Evolutionary conservation across 2,888 invertebrate genomes (phyloP).

Genomic region (Ischnura elegans): DNA sequence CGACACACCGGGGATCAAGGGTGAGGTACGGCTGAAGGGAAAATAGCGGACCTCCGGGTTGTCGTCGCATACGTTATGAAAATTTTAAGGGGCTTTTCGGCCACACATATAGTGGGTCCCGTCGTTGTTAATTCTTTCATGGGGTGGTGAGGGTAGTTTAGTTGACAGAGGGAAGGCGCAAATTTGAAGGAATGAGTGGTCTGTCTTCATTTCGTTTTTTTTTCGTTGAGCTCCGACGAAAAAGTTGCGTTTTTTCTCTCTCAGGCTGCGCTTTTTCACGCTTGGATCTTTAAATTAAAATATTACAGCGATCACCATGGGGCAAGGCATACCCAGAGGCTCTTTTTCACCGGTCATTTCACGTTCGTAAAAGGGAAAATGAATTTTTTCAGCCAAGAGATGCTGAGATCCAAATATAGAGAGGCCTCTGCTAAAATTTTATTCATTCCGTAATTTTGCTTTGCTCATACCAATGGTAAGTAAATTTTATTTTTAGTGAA

Average conservation of each 20-base stretch:
- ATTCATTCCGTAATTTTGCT: too few relatives aligned
- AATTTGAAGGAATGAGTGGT: constrained; percentile 44
- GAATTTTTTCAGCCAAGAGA: neutral
- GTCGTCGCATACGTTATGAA: constrained; percentile 43
- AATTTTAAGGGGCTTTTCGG: constrained; percentile 32
- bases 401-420: too few relatives aligned
- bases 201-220: neutral
- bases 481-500: too few relatives aligned
- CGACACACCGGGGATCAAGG: neutral
- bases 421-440: too few relatives aligned
- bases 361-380: neutral
- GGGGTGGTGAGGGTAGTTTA: neutral
- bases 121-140: neutral
- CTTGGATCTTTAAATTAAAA: neutral
- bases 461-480: too few relatives aligned
- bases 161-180: neutral
- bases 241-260: neutral
- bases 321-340: neutral
- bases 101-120: neutral
- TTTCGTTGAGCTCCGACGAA: neutral
- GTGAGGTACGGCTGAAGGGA: neutral
- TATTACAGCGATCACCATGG: neutral
- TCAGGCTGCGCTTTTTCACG: neutral
- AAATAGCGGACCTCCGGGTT: neutral
- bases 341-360: neutral